Percentiles rank a stretch among this genome's conserved stretches.
These are phyloP conservation scores for Dilophus febrilis DNA, from an alignment of 2,888 invertebrate species.

Conservation along the genomic window DNA sequence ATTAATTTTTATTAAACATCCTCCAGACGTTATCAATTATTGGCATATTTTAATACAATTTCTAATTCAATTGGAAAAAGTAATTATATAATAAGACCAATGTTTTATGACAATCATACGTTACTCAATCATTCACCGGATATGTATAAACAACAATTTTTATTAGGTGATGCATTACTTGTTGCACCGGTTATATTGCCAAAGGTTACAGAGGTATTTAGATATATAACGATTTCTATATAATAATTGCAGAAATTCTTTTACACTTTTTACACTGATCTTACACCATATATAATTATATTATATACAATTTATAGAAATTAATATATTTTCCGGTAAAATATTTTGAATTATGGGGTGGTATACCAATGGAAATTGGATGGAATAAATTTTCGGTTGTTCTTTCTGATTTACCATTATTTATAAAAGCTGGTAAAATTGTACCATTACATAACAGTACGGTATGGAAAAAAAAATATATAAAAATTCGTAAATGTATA, in stretches of 20 bases:
- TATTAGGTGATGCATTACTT: conserved; percentile 3
- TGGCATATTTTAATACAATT: conserved; percentile 3
- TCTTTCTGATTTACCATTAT: conserved; percentile 5
- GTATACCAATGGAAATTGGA: conserved; percentile 1
- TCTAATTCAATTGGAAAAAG: neutral
- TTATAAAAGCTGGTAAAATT: conserved; percentile 5
- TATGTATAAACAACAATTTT: conserved; percentile 3
- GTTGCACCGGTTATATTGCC: conserved; percentile 4
- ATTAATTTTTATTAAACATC: no score
- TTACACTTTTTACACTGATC: no score
- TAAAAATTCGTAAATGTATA: no score
- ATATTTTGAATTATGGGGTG: conserved; percentile 6
- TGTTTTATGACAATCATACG: neutral
- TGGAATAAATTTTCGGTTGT: conserved; percentile 4
- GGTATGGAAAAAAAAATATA: no score
- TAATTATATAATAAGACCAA: neutral
- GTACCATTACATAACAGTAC: conserved; percentile 2
- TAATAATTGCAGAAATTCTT: neutral
- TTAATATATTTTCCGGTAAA: conserved; percentile 3
- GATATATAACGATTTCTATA: neutral
- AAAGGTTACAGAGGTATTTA: neutral
- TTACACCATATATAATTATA: neutral
- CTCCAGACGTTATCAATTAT: conserved; percentile 2
- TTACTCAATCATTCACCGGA: neutral
- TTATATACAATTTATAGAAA: neutral